Conservation (phyloP, 2,888 invertebrate species). For the Latrodectus hesperus region DNA sequence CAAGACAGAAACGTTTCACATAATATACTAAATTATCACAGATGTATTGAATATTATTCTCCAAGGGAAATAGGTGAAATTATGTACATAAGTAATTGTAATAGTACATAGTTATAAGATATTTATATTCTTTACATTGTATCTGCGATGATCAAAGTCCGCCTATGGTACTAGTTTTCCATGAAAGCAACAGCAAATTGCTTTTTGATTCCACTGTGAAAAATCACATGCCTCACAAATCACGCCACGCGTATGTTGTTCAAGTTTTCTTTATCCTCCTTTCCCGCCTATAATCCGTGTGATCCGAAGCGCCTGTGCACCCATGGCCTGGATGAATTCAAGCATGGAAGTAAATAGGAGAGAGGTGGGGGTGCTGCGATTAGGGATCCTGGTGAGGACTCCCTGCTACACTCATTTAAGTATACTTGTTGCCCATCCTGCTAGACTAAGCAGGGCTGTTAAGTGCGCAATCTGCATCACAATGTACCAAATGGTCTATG, state of each 20-base stretch:
- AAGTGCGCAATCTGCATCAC: constrained; percentile 66
- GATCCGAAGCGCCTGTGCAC: constrained; percentile 35
- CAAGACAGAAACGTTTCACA: too few relatives aligned
- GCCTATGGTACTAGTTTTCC: too few relatives aligned
- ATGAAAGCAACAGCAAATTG: too few relatives aligned
- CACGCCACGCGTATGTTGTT: not conserved
- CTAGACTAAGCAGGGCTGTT: constrained; percentile 56
- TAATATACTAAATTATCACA: too few relatives aligned
- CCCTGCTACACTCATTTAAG: constrained; percentile 15
- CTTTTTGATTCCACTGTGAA: too few relatives aligned
- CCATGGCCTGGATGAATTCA: constrained; percentile 28
- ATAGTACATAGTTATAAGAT: too few relatives aligned
- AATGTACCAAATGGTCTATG: constrained; percentile 60
- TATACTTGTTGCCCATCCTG: constrained; percentile 64
- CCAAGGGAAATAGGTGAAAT: too few relatives aligned
- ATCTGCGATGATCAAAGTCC: too few relatives aligned
- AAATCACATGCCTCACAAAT: not conserved
- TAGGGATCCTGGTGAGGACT: constrained; percentile 21
- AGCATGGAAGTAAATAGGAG: not conserved
- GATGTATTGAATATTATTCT: too few relatives aligned
- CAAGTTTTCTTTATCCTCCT: constrained; percentile 6
- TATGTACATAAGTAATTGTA: too few relatives aligned
- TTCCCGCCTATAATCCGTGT: constrained; percentile 26
- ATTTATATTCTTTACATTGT: too few relatives aligned
- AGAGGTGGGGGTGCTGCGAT: constrained; percentile 15